Conservation (phyloP, 2,797 vertebrate genomes). For the Cygnus olor region DNA sequence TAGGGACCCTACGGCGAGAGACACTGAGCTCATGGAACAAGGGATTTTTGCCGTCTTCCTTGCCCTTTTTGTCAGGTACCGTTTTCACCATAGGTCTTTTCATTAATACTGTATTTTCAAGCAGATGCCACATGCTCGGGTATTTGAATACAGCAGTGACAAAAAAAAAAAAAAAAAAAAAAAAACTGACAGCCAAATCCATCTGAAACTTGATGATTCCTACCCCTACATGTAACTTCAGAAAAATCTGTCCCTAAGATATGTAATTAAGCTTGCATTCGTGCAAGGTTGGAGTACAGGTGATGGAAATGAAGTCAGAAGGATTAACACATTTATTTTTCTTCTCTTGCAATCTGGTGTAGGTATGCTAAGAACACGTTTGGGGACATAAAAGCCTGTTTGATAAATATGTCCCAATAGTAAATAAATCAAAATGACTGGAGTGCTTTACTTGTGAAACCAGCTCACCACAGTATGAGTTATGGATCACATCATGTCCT, state of each 20-base stretch:
- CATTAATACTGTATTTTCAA: not conserved
- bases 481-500: not conserved
- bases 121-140: not conserved
- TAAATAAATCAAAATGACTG: not conserved
- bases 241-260: not conserved
- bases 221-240: not conserved
- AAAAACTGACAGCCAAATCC: not conserved
- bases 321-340: not conserved
- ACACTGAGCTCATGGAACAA: not conserved
- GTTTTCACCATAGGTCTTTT: not conserved
- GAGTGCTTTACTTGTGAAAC: not conserved
- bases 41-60: not conserved
- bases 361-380: not conserved
- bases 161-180: not conserved
- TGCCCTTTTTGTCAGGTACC: not conserved
- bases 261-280: not conserved
- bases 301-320: not conserved
- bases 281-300: not conserved
- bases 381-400: not conserved
- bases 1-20: not conserved
- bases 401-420: not conserved
- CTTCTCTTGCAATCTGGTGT: not conserved
- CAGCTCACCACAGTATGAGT: not conserved
- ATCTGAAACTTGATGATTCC: not conserved
- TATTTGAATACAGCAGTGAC: not conserved